Conservation (phyloP, 1,140 invertebrate species). For the Drosophila nasuta region DNA sequence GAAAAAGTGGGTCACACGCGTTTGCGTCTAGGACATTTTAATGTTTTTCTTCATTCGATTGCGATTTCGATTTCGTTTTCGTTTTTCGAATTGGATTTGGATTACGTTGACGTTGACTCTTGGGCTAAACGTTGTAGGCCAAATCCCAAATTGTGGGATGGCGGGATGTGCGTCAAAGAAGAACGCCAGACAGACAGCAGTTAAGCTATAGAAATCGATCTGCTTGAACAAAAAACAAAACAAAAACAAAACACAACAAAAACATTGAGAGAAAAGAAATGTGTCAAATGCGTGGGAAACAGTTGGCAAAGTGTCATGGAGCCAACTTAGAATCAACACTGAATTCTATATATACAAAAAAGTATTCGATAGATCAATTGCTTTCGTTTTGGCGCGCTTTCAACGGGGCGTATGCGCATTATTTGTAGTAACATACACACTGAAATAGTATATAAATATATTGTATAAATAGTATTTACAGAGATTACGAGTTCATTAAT, state of each 20-base stretch:
- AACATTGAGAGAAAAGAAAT: neutral
- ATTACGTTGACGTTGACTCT: neutral
- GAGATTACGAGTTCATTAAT: conserved; percentile 18
- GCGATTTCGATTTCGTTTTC: neutral
- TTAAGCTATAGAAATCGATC: conserved; percentile 35
- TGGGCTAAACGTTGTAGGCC: neutral
- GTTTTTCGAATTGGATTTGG: neutral
- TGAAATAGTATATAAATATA: neutral
- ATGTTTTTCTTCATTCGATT: conserved; percentile 10
- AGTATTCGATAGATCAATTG: neutral
- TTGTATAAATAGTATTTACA: neutral
- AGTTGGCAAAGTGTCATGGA: conserved; percentile 19
- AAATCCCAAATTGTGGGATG: neutral
- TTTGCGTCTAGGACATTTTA: conserved; percentile 33
- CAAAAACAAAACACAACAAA: neutral
- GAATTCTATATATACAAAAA: neutral
- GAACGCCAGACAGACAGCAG: no score
- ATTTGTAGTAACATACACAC: neutral
- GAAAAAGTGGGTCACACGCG: conserved; percentile 71
- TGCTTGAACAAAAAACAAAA: conserved; percentile 17
- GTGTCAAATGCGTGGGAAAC: conserved; percentile 38
- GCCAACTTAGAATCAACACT: conserved; percentile 7
- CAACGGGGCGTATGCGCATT: conserved; percentile 62
- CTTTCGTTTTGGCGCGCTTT: conserved; percentile 33
- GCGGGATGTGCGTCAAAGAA: neutral